These are phyloP conservation scores for Furcifer pardalis DNA, from an alignment of 2,797 vertebrate species.

Conservation along the genomic window DNA sequence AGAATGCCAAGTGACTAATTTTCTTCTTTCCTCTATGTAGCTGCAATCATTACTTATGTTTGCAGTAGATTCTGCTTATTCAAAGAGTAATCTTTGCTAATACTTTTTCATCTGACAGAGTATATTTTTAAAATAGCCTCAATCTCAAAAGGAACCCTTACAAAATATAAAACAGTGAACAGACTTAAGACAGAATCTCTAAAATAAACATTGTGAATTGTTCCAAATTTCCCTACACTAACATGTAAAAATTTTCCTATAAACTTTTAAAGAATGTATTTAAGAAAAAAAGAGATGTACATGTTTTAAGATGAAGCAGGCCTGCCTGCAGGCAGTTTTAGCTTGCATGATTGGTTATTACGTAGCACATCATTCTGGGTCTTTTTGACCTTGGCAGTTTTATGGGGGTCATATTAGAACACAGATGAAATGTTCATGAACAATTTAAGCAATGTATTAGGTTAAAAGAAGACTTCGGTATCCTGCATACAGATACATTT, in stretches of 20 bases:
- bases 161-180: conserved; percentile 34
- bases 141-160: conserved; percentile 17
- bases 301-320: conserved; percentile 63
- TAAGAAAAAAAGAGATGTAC: conserved; percentile 29
- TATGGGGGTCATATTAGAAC: conserved; percentile 38
- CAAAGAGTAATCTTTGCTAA: not conserved
- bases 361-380: conserved; percentile 42
- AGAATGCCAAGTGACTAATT: not conserved
- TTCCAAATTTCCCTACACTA: conserved; percentile 46
- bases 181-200: conserved; percentile 3
- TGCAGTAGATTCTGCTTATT: not conserved
- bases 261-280: conserved; percentile 46
- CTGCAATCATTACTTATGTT: not conserved
- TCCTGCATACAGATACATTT: not conserved
- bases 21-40: not conserved
- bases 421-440: conserved; percentile 52
- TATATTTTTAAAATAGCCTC: not conserved
- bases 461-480: conserved; percentile 4
- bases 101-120: not conserved
- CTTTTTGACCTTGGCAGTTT: conserved; percentile 55
- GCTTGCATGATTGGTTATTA: conserved; percentile 64
- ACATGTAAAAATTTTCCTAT: conserved; percentile 3
- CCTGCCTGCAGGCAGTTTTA: conserved; percentile 63
- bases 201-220: conserved; percentile 33
- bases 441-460: conserved; percentile 48